These are phyloP conservation scores for Trichopoda pennipes DNA, from an alignment of 2,888 invertebrate species.

Conservation along the genomic window DNA sequence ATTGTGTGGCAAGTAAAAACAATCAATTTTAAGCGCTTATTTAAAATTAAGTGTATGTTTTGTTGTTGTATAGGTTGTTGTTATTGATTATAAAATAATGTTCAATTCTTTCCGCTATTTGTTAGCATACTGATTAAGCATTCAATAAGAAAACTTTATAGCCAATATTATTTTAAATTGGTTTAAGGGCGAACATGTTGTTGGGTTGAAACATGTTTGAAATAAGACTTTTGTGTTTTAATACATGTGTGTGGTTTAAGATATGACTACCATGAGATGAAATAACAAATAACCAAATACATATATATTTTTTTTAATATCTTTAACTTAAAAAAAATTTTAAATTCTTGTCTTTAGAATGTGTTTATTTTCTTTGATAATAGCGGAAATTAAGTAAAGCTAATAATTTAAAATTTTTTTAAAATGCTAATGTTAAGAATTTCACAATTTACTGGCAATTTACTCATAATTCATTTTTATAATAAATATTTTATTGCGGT, in stretches of 20 bases:
- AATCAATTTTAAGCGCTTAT: not conserved
- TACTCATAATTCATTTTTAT: too few species aligned
- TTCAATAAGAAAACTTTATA: not conserved
- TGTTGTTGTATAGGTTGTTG: not conserved
- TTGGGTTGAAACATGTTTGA: constrained; percentile 5
- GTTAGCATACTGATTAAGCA: not conserved
- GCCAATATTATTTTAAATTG: not conserved
- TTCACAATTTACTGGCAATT: too few species aligned
- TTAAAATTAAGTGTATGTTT: not conserved
- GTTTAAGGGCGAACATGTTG: constrained; percentile 14
- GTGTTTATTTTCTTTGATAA: too few species aligned
- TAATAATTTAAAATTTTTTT: not conserved
- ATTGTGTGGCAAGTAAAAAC: not conserved
- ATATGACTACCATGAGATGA: not conserved
- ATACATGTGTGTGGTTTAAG: not conserved
- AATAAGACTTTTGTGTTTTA: not conserved
- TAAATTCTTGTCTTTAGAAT: too few species aligned
- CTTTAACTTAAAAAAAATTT: too few species aligned
- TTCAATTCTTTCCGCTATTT: constrained; percentile 6
- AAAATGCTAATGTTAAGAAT: not conserved
- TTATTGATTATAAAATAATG: not conserved
- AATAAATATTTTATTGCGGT: too few species aligned
- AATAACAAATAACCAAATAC: too few species aligned
- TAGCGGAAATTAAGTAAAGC: too few species aligned
- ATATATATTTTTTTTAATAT: too few species aligned